Conservation (phyloP, 2,797 vertebrate species). For the Ambastaia sidthimunki region DNA sequence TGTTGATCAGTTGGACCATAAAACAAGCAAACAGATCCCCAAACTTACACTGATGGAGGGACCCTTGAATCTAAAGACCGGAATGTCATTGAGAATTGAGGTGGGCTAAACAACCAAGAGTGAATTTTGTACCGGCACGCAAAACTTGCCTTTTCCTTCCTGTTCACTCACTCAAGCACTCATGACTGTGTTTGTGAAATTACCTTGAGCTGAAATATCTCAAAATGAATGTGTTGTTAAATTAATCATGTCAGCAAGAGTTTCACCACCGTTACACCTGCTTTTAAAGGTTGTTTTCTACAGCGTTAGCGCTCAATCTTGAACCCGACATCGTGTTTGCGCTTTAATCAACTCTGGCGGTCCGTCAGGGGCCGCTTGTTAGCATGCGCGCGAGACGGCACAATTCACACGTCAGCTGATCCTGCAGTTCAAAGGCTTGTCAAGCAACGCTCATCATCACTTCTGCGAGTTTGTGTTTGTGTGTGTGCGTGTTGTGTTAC, state of each 20-base stretch:
- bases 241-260: conserved; percentile 13
- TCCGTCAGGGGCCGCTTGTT: conserved; percentile 34
- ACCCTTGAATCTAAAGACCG: too few species aligned
- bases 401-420: conserved; percentile 50
- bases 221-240: background rate
- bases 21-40: too few species aligned
- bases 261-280: background rate
- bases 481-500: conserved; percentile 1
- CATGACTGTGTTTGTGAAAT: conserved; percentile 12
- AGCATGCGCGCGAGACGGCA: conserved; percentile 20
- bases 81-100: too few species aligned
- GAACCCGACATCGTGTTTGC: background rate
- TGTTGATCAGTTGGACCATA: too few species aligned
- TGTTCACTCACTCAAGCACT: background rate
- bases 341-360: conserved; percentile 30
- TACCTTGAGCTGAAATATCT: conserved; percentile 8
- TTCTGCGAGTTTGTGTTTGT: background rate
- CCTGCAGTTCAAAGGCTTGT: conserved; percentile 65
- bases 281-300: conserved; percentile 2
- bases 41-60: too few species aligned
- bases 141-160: background rate
- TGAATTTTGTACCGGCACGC: background rate
- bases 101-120: background rate
- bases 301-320: background rate
- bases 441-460: conserved; percentile 64